Base-by-base conservation (phyloP, 1,140 invertebrate species). In the Odontomachus brunneus region DNA sequence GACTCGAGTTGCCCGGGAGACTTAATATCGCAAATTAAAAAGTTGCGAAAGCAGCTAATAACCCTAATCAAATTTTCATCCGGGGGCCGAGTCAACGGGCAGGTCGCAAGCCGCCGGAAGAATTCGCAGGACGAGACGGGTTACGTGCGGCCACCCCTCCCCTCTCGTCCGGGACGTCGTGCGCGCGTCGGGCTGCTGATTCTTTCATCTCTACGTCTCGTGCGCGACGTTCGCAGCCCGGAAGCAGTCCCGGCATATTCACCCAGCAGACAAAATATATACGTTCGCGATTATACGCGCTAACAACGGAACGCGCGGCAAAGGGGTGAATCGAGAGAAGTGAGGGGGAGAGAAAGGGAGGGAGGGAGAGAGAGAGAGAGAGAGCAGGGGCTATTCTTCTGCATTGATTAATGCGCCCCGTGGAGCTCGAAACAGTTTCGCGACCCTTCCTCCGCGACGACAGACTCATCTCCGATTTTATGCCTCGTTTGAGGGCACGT, bases 381-480 rank as follows among this genome's bases (percentile, higher is more conserved):
- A 74, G 49, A 82, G 51, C 75, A 49, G 57, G 63, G 49, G 55
- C 84, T 76, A 85, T 89, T 88, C 84, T 86, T 88, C 89, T 73
- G 48, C 75, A 85, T 88, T 85, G 86, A 89, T 90, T 89, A 89
- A 90, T 88, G 76, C 86, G 53, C 51, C 85, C 87, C 65, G 65
- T 71, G 75, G 75, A 80, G 75, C 49, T 85, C 75, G 72, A 87
- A 87, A 89, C 85, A 62, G 74, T 88, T 85, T 85, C 65, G 29
- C 83, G 44, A 85, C 83, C 83, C 87, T 69, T 82, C 62, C 51
- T 53, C 73, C 85, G 83, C 88, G 81, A 85, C 83, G 85, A 87
- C 85, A 83, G 81, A 84, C 82, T 86, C 89, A 88, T 89, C 86
- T 89, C 84, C 88, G 89, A 90, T 90, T 90, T 90, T 89, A 89